These are phyloP conservation scores for Mirza zaza DNA, from an alignment of 2,113 vertebrate genomes.

Conservation along the genomic window DNA sequence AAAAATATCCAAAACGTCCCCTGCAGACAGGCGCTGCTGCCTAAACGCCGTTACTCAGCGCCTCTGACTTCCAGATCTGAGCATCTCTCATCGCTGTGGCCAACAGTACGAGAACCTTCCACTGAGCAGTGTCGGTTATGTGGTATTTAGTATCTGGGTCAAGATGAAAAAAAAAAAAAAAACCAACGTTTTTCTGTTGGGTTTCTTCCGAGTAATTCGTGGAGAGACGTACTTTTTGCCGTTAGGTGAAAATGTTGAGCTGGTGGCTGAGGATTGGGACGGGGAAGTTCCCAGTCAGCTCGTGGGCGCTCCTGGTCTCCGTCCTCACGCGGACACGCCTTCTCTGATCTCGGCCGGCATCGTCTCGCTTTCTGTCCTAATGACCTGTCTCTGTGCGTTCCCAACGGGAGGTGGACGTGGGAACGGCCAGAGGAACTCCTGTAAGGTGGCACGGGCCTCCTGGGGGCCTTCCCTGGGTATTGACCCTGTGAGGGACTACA, in stretches of 20 bases:
- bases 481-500: not conserved
- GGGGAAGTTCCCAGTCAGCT: not conserved
- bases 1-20: not conserved
- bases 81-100: not conserved
- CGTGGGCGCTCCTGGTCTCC: fast-evolving
- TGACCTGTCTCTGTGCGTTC: not conserved
- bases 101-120: not conserved
- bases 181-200: not conserved
- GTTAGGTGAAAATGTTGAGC: not conserved
- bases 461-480: not conserved
- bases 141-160: conserved; percentile 27
- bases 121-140: not conserved
- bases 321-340: fast-evolving
- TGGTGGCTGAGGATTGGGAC: too few species aligned
- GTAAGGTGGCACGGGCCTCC: not conserved
- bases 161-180: not conserved
- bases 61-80: not conserved
- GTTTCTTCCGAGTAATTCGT: not conserved
- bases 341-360: not conserved
- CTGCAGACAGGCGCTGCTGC: fast-evolving
- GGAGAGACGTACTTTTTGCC: not conserved
- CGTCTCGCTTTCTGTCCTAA: not conserved
- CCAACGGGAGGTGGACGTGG: not conserved
- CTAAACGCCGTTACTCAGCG: fast-evolving
- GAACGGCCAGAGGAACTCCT: not conserved